phyloP scores from a whole-genome alignment of 2,888 invertebrate genomes.

The Idaea aversata region DNA sequence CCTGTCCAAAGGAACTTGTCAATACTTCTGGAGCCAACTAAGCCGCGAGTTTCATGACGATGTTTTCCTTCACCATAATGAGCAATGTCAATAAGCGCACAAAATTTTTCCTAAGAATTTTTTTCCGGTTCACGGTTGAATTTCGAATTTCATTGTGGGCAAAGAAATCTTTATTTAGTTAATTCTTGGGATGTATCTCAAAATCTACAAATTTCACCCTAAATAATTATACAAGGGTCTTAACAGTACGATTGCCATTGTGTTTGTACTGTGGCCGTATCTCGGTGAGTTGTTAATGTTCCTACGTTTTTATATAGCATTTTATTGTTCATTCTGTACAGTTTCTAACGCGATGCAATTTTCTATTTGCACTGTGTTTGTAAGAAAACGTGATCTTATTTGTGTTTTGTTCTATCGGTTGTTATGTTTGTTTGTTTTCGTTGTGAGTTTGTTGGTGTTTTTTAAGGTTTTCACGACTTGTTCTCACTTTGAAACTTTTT shows the following conservation, averaged over 20 bases:
- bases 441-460: too few relatives aligned
- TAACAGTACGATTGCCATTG: constrained; percentile 32
- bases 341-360: constrained; percentile 33
- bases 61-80: too few relatives aligned
- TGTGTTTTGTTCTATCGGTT: constrained; percentile 10
- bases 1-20: too few relatives aligned
- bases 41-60: too few relatives aligned
- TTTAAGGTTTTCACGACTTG: too few relatives aligned
- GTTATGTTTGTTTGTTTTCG: constrained; percentile 4
- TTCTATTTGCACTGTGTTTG: constrained; percentile 29
- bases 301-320: constrained; percentile 39
- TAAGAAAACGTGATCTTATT: constrained; percentile 19
- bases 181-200: neutral
- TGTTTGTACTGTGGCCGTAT: constrained; percentile 41
- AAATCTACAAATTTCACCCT: neutral
- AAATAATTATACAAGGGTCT: neutral
- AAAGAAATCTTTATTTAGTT: neutral
- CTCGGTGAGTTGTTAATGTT: constrained; percentile 46
- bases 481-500: too few relatives aligned
- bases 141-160: too few relatives aligned
- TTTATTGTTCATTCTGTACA: constrained; percentile 37
- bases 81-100: too few relatives aligned
- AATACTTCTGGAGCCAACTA: too few relatives aligned
- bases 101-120: too few relatives aligned
- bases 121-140: too few relatives aligned